Evolutionary conservation across 1,140 invertebrate species (phyloP).

Genomic region (Ips nitidus): DNA sequence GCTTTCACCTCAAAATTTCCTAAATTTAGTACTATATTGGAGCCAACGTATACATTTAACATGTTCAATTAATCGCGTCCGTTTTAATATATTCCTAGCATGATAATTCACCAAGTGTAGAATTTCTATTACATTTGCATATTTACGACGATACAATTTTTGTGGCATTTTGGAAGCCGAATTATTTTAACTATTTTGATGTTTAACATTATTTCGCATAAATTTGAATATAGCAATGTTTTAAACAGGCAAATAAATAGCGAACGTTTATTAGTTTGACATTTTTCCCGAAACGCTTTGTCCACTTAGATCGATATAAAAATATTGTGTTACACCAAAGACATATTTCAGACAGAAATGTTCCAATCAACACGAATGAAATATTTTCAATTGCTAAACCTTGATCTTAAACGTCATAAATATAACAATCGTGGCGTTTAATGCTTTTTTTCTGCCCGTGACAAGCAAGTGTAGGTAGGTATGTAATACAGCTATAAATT

Average conservation of each 20-base stretch:
- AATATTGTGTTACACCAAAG: not conserved
- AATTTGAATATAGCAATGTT: slow-evolving; percentile 25
- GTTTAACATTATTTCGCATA: slow-evolving; percentile 33
- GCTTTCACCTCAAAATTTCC: too few relatives aligned
- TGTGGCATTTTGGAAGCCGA: slow-evolving; percentile 30
- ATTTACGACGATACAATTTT: slow-evolving; percentile 32
- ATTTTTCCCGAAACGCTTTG: not conserved
- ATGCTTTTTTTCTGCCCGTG: slow-evolving; percentile 21
- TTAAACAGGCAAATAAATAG: not conserved
- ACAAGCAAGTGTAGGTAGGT: slow-evolving; percentile 33
- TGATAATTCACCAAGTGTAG: slow-evolving; percentile 28
- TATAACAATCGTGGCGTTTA: slow-evolving; percentile 32
- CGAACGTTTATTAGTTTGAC: not conserved
- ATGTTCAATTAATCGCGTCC: too few relatives aligned
- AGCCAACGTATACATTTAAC: too few relatives aligned
- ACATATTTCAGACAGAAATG: slow-evolving; percentile 4
- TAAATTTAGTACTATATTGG: too few relatives aligned
- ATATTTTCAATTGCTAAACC: slow-evolving; percentile 32
- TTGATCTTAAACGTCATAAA: slow-evolving; percentile 36
- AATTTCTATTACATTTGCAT: slow-evolving; percentile 35
- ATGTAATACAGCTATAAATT: slow-evolving; percentile 34
- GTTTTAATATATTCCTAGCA: slow-evolving; percentile 28
- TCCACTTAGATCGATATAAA: not conserved
- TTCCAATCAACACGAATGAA: slow-evolving; percentile 3
- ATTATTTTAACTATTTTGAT: slow-evolving; percentile 32